Evolutionary conservation across 35 echinoderm and acorn worm species (phyloP).

Genomic region (Holothuria glaberrima): DNA sequence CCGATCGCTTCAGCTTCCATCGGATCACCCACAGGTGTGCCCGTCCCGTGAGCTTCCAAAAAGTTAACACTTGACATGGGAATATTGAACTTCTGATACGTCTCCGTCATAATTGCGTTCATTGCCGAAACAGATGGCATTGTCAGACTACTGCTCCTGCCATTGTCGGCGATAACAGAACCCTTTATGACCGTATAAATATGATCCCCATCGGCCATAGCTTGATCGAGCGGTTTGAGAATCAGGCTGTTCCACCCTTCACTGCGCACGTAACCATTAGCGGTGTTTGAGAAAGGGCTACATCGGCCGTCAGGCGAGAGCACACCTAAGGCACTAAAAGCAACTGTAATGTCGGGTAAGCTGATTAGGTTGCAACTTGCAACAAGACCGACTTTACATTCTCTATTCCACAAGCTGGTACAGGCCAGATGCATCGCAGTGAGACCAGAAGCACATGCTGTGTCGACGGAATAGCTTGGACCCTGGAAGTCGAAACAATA

Average conservation of each 20-base stretch:
- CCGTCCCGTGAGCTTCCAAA: constrained; percentile 95
- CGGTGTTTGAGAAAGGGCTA: constrained; percentile 88
- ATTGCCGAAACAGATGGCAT: constrained; percentile 84
- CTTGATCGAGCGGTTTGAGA: constrained; percentile 80
- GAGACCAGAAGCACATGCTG: constrained; percentile 83
- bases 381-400: constrained; percentile 84
- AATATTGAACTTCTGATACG: constrained; percentile 76
- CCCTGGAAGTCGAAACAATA: constrained; percentile 91
- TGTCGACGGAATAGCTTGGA: constrained; percentile 84
- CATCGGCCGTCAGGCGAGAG: constrained; percentile 86
- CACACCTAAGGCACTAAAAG: constrained; percentile 84
- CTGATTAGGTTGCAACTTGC: constrained; percentile 72
- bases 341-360: constrained; percentile 83
- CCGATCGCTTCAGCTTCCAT: constrained; percentile 92
- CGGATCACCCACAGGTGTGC: constrained; percentile 95
- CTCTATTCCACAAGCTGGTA: constrained; percentile 66
- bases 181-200: constrained; percentile 89
- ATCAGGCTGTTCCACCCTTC: constrained; percentile 93
- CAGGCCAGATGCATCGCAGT: constrained; percentile 95
- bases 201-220: constrained; percentile 82
- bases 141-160: constrained; percentile 79
- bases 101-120: constrained; percentile 69
- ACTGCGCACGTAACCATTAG: constrained; percentile 91
- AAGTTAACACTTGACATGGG: constrained; percentile 76
- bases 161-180: constrained; percentile 81